These are phyloP conservation scores for Lepus europaeus DNA, from an alignment of 2,113 vertebrate genomes.

Conservation along the genomic window DNA sequence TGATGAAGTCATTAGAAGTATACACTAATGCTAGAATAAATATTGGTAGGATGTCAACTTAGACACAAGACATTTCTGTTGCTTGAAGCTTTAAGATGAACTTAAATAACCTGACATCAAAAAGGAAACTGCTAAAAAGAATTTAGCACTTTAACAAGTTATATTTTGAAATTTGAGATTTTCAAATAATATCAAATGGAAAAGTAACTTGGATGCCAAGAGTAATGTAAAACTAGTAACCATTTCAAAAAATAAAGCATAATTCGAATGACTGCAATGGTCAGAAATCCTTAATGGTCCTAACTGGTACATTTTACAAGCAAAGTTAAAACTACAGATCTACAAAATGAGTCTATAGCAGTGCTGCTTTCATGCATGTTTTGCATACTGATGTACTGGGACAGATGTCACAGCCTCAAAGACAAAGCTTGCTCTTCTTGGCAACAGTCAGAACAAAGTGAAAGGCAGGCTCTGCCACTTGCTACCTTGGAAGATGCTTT, in stretches of 20 bases:
- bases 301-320: background rate
- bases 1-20: background rate
- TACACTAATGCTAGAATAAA: background rate
- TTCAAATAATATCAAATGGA: conserved; percentile 30
- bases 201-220: background rate
- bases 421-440: background rate
- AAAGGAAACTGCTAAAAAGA: background rate
- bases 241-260: background rate
- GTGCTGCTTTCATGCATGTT: background rate
- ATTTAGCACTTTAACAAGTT: background rate
- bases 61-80: background rate
- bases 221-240: background rate
- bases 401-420: background rate
- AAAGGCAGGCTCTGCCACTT: background rate
- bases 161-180: background rate
- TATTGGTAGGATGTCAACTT: background rate
- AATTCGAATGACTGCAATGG: background rate
- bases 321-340: background rate
- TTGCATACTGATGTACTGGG: background rate
- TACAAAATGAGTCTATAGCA: background rate
- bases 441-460: background rate
- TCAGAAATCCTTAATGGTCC: background rate
- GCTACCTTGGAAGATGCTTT: background rate
- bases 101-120: background rate
- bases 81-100: background rate